Percentiles rank a stretch among this genome's conserved stretches.
These are phyloP conservation scores for Ips typographus DNA, from an alignment of 1,140 invertebrate species.

Conservation along the genomic window DNA sequence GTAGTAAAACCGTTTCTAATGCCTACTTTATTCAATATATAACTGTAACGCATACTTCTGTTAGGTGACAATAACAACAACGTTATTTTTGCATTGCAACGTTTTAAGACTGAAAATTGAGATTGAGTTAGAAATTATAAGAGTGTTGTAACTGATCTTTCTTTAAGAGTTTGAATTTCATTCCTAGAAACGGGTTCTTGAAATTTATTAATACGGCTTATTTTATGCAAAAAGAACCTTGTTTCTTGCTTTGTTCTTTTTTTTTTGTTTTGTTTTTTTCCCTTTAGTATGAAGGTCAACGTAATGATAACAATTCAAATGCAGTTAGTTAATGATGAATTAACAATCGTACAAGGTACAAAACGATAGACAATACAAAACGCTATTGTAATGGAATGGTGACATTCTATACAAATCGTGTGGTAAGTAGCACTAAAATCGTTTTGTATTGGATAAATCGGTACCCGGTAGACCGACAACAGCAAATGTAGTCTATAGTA, in stretches of 20 bases:
- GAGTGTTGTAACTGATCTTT: background rate
- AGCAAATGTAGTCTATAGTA: conserved; percentile 18
- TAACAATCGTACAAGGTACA: no score
- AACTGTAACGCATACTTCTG: background rate
- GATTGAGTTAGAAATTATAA: background rate
- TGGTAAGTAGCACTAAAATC: no score
- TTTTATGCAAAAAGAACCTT: background rate
- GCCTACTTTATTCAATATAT: conserved; percentile 1
- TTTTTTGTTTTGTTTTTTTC: no score
- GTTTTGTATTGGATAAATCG: no score
- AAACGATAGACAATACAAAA: no score
- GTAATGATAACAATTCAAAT: no score
- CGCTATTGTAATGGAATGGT: no score
- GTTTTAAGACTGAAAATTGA: background rate
- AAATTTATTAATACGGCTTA: background rate
- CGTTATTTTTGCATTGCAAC: no score
- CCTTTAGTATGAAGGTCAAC: no score
- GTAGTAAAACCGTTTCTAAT: background rate
- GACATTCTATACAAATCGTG: no score
- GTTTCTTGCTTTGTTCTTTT: background rate
- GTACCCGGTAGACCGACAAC: conserved; percentile 2
- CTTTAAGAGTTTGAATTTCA: background rate
- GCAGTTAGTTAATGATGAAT: no score
- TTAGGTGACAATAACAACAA: no score
- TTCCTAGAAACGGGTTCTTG: background rate